These are phyloP conservation scores for Mesocricetus auratus DNA, from an alignment of 2,113 vertebrate genomes.

Conservation along the genomic window DNA sequence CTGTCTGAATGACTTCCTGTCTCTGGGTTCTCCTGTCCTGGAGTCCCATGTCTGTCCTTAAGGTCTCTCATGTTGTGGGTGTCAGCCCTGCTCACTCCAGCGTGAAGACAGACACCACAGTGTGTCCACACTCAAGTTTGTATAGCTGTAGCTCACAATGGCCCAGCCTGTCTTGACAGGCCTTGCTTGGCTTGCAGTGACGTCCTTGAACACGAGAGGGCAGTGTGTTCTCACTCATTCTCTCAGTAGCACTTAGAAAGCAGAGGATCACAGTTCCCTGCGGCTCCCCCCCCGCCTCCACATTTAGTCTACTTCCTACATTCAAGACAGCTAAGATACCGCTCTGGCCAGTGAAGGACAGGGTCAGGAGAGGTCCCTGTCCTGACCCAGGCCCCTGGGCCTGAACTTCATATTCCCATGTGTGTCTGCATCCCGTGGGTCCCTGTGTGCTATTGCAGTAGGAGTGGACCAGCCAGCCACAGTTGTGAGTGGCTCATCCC, in stretches of 20 bases:
- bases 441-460: no score
- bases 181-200: neutral
- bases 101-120: no score
- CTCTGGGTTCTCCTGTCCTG: neutral
- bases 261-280: no score
- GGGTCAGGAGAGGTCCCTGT: neutral
- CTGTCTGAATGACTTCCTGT: neutral
- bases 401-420: neutral
- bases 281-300: neutral
- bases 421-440: neutral
- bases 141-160: neutral
- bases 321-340: neutral
- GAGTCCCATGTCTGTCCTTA: neutral
- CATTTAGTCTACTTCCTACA: neutral
- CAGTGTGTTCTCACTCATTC: no score
- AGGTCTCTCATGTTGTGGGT: fast-evolving
- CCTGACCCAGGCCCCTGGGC: neutral
- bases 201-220: neutral
- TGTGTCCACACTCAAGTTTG: no score
- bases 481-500: neutral
- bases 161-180: fast-evolving
- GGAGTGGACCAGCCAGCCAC: no score
- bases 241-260: neutral
- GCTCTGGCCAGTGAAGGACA: neutral
- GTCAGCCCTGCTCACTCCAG: neutral